phyloP scores from a whole-genome alignment of 1,140 invertebrate genomes.

The Arctopsyche grandis region DNA sequence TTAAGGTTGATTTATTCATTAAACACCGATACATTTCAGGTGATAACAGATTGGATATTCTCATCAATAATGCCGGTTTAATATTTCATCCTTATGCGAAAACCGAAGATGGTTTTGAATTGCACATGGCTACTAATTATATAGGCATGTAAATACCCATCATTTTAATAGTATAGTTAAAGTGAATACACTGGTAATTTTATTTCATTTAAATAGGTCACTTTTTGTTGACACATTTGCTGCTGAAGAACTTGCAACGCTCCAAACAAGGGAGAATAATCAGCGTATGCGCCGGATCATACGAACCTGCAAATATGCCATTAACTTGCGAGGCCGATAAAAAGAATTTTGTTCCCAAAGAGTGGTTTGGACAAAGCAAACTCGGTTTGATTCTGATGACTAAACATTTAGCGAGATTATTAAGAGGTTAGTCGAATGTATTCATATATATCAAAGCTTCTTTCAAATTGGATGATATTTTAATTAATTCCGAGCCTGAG shows the following conservation, averaged over 20 bases:
- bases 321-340: conserved; percentile 63
- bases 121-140: conserved; percentile 70
- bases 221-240: conserved; percentile 70
- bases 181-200: not conserved
- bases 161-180: not conserved
- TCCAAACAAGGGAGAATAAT: conserved; percentile 67
- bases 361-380: conserved; percentile 71
- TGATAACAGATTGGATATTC: conserved; percentile 59
- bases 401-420: conserved; percentile 60
- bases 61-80: conserved; percentile 73
- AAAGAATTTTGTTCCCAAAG: conserved; percentile 64
- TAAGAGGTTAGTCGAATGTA: conserved; percentile 58
- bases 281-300: conserved; percentile 68
- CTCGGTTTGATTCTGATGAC: conserved; percentile 69
- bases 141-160: conserved; percentile 61
- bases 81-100: conserved; percentile 65
- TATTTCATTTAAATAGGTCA: conserved; percentile 67
- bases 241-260: conserved; percentile 67
- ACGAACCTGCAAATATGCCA: conserved; percentile 63
- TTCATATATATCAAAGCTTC: too few species aligned
- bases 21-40: conserved; percentile 61
- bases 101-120: conserved; percentile 69
- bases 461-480: not conserved
- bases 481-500: too few species aligned
- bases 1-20: not conserved